phyloP scores from a whole-genome alignment of 1,140 invertebrate species.

The Phocides pigmalion region DNA sequence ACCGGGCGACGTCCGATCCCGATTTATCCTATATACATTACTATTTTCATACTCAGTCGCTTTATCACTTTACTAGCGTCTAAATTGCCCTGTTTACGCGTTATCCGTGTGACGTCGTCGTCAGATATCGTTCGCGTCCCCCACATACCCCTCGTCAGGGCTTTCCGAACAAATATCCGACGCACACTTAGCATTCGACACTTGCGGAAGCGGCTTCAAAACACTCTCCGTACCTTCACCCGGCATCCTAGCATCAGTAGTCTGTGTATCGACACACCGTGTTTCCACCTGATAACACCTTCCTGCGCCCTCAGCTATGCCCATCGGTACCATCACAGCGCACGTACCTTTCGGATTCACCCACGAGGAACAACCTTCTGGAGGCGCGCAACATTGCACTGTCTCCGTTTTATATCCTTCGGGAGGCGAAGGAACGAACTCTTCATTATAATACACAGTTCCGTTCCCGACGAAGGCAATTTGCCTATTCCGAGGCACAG shows the following conservation, averaged over 20 bases:
- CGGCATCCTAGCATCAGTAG: slow-evolving; percentile 74
- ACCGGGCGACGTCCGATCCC: slow-evolving; percentile 33
- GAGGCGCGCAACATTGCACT: slow-evolving; percentile 64
- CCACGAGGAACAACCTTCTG: slow-evolving; percentile 68
- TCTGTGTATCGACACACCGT: slow-evolving; percentile 85
- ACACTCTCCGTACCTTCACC: slow-evolving; percentile 65
- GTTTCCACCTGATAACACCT: slow-evolving; percentile 74
- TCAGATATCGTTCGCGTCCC: slow-evolving; percentile 88
- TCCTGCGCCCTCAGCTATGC: slow-evolving; percentile 63
- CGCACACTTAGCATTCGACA: slow-evolving; percentile 76
- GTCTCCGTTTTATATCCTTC: slow-evolving; percentile 86
- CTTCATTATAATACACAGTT: slow-evolving; percentile 83
- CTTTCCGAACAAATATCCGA: slow-evolving; percentile 90
- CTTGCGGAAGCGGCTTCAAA: slow-evolving; percentile 74
- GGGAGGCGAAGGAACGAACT: slow-evolving; percentile 89
- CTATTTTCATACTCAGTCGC: slow-evolving; percentile 80
- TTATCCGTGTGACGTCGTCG: slow-evolving; percentile 84
- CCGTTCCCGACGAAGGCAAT: slow-evolving; percentile 73
- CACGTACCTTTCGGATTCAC: slow-evolving; percentile 72
- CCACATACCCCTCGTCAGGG: slow-evolving; percentile 94
- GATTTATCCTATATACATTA: slow-evolving; percentile 62
- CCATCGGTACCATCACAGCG: slow-evolving; percentile 73
- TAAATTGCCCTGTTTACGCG: slow-evolving; percentile 72
- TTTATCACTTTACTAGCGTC: slow-evolving; percentile 77
- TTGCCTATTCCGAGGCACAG: slow-evolving; percentile 81